A percentile compares a stretch with the other conserved stretches of the same genome.
Conservation (phyloP, 2,797 vertebrate species). For the Oreortyx pictus region DNA sequence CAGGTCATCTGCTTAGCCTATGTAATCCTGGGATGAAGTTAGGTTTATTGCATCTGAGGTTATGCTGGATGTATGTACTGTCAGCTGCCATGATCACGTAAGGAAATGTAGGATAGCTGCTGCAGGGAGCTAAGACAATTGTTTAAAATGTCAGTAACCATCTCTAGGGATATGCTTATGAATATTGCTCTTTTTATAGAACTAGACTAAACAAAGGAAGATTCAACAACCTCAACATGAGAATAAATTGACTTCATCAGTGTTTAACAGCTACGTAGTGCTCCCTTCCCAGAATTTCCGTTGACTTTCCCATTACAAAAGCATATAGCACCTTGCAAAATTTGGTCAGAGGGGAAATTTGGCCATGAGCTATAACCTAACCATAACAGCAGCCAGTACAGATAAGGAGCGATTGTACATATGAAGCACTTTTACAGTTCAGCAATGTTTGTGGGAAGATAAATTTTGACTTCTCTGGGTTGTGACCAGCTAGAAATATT, state of each 20-base stretch:
- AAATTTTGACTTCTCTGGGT: neutral
- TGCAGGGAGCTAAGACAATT: conserved; percentile 26
- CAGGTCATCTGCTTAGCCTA: neutral
- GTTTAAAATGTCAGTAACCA: conserved; percentile 55
- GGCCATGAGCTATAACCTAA: neutral
- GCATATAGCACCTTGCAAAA: conserved; percentile 20
- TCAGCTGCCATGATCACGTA: neutral
- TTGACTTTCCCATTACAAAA: conserved; percentile 7
- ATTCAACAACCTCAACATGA: conserved; percentile 65
- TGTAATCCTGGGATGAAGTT: neutral
- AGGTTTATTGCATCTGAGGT: neutral
- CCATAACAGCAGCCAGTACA: neutral
- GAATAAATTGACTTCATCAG: conserved; percentile 64
- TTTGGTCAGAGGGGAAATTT: neutral
- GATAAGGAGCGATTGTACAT: neutral
- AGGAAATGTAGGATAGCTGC: neutral
- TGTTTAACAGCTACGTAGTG: conserved; percentile 43
- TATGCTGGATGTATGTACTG: neutral
- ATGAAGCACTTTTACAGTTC: neutral
- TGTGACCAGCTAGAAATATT: conserved; percentile 1
- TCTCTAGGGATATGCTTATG: conserved; percentile 47
- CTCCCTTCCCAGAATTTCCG: conserved; percentile 40
- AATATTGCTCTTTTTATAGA: conserved; percentile 74
- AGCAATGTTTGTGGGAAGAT: neutral
- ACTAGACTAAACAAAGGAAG: conserved; percentile 76